Conservation (phyloP, 1,140 invertebrate species). For the Rhopalosiphum maidis region DNA sequence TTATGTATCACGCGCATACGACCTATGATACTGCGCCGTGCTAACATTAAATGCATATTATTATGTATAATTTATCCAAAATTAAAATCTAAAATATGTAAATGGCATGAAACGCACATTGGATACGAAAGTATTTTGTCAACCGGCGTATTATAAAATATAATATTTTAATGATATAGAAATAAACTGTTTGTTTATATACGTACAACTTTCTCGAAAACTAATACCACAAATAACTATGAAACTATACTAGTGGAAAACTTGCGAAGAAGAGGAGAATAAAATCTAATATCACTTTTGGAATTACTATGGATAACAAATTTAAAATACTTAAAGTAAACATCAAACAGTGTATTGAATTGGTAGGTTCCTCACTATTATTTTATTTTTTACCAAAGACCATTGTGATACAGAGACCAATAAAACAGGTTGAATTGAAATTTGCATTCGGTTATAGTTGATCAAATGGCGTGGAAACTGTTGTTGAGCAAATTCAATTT, state of each 20-base stretch:
- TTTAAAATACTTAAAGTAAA: background rate
- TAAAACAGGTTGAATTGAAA: background rate
- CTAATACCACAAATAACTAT: background rate
- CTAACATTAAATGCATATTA: background rate
- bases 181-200: background rate
- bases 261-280: background rate
- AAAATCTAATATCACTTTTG: background rate
- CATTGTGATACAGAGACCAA: background rate
- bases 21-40: background rate
- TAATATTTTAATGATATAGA: background rate
- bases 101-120: background rate
- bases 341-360: background rate
- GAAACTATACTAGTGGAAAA: background rate
- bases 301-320: background rate
- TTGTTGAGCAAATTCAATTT: constrained; percentile 36
- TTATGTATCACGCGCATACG: background rate
- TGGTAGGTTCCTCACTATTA: background rate
- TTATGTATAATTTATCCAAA: background rate
- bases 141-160: background rate
- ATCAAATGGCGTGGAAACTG: constrained; percentile 42
- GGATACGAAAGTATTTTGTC: background rate
- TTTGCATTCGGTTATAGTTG: background rate
- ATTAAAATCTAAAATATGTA: constrained; percentile 6
- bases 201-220: background rate
- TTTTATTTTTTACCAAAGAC: background rate